phyloP scores from a whole-genome alignment of 1,140 invertebrate genomes.

The Bombus consobrinus region DNA sequence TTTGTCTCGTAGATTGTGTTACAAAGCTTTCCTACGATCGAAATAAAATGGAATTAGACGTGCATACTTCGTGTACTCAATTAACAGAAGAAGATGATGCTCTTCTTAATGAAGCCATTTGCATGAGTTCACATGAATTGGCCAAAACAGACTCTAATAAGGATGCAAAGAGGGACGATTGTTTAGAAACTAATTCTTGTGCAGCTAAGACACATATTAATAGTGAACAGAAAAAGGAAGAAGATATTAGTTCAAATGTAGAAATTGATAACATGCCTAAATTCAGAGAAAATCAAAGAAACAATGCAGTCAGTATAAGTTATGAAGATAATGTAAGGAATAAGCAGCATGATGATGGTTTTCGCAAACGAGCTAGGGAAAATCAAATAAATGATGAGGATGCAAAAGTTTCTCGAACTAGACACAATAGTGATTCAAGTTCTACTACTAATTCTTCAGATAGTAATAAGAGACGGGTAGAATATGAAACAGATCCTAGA shows the following conservation, averaged over 20 bases:
- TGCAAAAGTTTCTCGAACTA: slow-evolving; percentile 66
- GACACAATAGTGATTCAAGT: slow-evolving; percentile 76
- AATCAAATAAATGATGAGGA: slow-evolving; percentile 46
- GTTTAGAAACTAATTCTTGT: neutral
- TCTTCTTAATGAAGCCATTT: slow-evolving; percentile 70
- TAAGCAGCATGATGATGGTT: slow-evolving; percentile 34
- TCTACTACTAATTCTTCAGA: slow-evolving; percentile 75
- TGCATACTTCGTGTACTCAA: neutral
- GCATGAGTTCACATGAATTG: slow-evolving; percentile 44
- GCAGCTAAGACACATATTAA: slow-evolving; percentile 24
- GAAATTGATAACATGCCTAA: slow-evolving; percentile 14
- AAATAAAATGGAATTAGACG: slow-evolving; percentile 41
- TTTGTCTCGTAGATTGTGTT: neutral
- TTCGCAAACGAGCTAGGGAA: slow-evolving; percentile 65
- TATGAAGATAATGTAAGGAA: slow-evolving; percentile 45
- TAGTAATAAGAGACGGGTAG: slow-evolving; percentile 70
- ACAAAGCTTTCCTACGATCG: neutral
- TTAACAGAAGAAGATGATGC: slow-evolving; percentile 68
- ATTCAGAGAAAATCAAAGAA: neutral
- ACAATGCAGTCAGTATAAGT: slow-evolving; percentile 27
- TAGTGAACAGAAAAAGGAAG: slow-evolving; percentile 1
- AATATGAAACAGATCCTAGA: slow-evolving; percentile 89
- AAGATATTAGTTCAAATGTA: slow-evolving; percentile 12
- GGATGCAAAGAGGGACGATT: neutral
- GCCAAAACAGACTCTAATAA: slow-evolving; percentile 36